Conservation (phyloP, 2,113 vertebrate genomes). For the Oryzias curvinotus region DNA sequence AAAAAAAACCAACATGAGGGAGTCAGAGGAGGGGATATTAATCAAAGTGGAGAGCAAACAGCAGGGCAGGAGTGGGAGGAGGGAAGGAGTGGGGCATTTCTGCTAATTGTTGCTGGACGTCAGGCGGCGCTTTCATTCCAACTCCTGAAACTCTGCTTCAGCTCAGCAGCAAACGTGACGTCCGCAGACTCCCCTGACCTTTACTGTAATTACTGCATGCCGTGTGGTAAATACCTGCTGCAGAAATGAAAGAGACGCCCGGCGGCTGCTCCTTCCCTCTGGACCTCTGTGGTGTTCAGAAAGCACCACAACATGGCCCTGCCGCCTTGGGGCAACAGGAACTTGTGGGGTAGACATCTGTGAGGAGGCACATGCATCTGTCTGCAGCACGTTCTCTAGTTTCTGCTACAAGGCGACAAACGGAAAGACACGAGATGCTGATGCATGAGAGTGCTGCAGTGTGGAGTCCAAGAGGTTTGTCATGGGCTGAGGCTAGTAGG, state of each 20-base stretch:
- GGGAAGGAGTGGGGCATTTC: constrained; percentile 9
- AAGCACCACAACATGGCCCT: constrained; percentile 26
- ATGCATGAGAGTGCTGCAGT: not conserved
- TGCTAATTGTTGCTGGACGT: constrained; percentile 51
- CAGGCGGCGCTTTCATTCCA: constrained; percentile 10
- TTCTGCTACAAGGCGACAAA: constrained; percentile 10
- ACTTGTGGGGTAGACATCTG: constrained; percentile 13
- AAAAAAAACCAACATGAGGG: not conserved
- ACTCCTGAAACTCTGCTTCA: constrained; percentile 30
- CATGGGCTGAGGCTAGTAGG: too few species aligned
- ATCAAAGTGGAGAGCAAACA: constrained; percentile 38
- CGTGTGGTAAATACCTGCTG: constrained; percentile 39
- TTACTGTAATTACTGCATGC: constrained; percentile 69
- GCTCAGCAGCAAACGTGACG: constrained; percentile 18
- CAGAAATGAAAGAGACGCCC: constrained; percentile 40
- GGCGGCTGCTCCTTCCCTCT: constrained; percentile 35
- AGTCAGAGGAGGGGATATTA: constrained; percentile 22
- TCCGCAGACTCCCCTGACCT: constrained; percentile 59
- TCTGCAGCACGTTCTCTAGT: constrained; percentile 17
- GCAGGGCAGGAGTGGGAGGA: constrained; percentile 18
- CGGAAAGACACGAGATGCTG: not conserved
- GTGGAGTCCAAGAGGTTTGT: too few species aligned
- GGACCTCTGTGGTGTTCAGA: constrained; percentile 35
- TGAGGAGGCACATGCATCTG: not conserved
- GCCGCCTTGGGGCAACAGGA: constrained; percentile 28